Conservation (phyloP, 2,888 invertebrate genomes). For the Zelleria hepariella region DNA sequence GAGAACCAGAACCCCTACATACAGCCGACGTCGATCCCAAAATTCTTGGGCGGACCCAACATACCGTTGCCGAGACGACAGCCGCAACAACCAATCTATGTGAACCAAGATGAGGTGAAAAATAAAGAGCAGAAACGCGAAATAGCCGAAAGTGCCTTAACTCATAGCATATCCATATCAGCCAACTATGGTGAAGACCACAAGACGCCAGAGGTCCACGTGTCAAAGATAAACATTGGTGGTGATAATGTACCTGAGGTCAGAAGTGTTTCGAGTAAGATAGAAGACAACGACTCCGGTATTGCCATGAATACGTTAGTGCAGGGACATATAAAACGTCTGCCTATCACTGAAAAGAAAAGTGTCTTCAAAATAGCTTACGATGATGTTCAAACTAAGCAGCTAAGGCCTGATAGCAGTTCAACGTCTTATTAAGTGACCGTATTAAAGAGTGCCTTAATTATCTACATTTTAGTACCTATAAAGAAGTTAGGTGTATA, state of each 20-base stretch:
- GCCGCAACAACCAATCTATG: constrained; percentile 61
- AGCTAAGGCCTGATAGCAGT: constrained; percentile 84
- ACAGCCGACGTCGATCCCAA: constrained; percentile 74
- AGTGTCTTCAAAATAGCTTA: constrained; percentile 95
- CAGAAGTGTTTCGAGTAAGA: constrained; percentile 36
- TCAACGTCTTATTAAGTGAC: constrained; percentile 74
- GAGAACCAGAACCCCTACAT: constrained; percentile 68
- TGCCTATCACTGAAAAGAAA: constrained; percentile 87
- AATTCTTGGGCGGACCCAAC: constrained; percentile 72
- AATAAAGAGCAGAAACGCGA: constrained; percentile 35
- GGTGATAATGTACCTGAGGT: constrained; percentile 39
- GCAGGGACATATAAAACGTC: constrained; percentile 71
- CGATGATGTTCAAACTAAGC: constrained; percentile 89
- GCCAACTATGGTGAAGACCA: constrained; percentile 50
- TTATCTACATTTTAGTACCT: no score
- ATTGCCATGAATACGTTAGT: constrained; percentile 78
- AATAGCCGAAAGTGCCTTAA: constrained; percentile 55
- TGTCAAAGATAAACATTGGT: constrained; percentile 67
- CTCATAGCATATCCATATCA: constrained; percentile 60
- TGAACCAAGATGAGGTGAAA: constrained; percentile 60
- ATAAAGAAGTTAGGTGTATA: no score
- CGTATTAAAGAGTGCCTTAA: constrained; percentile 7
- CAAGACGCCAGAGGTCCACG: constrained; percentile 67
- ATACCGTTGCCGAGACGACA: constrained; percentile 45
- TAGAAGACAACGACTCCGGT: constrained; percentile 84